phyloP scores from a whole-genome alignment of 2,113 vertebrate species.

The Archocentrus centrarchus region DNA sequence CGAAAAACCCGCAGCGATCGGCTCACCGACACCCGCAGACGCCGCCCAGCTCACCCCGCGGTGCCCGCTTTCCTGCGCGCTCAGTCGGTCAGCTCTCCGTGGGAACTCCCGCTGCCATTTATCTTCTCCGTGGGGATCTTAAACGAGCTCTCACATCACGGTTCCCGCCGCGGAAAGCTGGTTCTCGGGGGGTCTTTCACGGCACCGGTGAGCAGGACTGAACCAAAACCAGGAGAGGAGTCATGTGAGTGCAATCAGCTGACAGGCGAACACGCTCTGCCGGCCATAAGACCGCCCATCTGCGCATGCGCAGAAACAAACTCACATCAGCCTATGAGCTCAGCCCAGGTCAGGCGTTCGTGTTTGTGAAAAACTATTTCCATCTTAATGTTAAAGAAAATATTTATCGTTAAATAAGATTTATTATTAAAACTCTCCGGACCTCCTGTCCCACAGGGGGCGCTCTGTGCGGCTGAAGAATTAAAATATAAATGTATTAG shows the following conservation, averaged over 20 bases:
- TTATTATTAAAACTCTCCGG: background rate
- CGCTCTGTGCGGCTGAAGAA: background rate
- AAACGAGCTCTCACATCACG: background rate
- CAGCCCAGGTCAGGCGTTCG: background rate
- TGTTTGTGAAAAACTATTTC: background rate
- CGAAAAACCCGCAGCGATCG: background rate
- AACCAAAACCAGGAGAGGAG: background rate
- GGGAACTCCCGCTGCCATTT: background rate
- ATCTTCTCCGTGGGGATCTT: background rate
- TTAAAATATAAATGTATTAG: too few relatives aligned
- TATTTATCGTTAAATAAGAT: too few relatives aligned
- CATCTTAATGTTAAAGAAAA: background rate
- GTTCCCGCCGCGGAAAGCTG: background rate
- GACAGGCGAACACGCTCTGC: background rate
- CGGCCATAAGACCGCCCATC: background rate
- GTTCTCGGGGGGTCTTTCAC: background rate
- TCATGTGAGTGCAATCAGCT: slow-evolving; percentile 42
- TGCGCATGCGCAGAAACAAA: background rate
- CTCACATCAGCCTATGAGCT: background rate
- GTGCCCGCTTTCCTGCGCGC: background rate
- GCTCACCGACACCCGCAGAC: background rate
- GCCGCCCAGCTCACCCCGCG: background rate
- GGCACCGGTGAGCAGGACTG: background rate
- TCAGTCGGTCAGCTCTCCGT: background rate
- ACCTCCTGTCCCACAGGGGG: background rate